phyloP scores from a whole-genome alignment of 1,140 invertebrate species.

The Formica exsecta region DNA sequence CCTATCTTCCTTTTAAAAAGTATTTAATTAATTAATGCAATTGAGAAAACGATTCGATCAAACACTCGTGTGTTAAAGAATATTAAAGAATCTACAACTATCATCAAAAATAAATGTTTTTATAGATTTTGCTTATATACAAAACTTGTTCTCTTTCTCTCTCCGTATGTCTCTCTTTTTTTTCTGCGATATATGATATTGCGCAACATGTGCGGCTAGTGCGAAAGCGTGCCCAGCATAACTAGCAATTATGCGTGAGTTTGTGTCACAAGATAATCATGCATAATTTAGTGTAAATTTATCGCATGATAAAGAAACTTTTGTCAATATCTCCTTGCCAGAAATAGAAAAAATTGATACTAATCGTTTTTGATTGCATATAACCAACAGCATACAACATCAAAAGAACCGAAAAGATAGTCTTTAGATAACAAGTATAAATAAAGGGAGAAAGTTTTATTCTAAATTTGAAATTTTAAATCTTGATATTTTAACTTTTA shows the following conservation, averaged over 20 bases:
- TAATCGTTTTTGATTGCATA: background rate
- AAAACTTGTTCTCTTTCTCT: conserved; percentile 44
- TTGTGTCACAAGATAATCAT: conserved; percentile 15
- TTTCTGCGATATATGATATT: conserved; percentile 13
- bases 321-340: background rate
- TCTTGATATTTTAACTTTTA: background rate
- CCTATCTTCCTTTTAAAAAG: conserved; percentile 25
- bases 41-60: background rate
- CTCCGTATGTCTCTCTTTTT: too few species aligned
- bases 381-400: background rate
- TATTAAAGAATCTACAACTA: background rate
- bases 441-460: conserved; percentile 30
- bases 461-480: conserved; percentile 10
- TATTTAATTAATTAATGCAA: conserved; percentile 22
- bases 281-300: conserved; percentile 35
- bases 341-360: background rate
- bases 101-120: conserved; percentile 33
- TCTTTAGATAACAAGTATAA: background rate
- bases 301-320: background rate
- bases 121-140: conserved; percentile 17
- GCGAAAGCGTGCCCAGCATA: conserved; percentile 39
- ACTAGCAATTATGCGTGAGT: conserved; percentile 39
- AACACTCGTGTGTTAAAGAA: background rate
- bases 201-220: conserved; percentile 39
- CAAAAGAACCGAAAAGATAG: background rate